Evolutionary conservation across 53 echinoderm and acorn worm genomes (phyloP).

Genomic region (Crossaster papposus): DNA sequence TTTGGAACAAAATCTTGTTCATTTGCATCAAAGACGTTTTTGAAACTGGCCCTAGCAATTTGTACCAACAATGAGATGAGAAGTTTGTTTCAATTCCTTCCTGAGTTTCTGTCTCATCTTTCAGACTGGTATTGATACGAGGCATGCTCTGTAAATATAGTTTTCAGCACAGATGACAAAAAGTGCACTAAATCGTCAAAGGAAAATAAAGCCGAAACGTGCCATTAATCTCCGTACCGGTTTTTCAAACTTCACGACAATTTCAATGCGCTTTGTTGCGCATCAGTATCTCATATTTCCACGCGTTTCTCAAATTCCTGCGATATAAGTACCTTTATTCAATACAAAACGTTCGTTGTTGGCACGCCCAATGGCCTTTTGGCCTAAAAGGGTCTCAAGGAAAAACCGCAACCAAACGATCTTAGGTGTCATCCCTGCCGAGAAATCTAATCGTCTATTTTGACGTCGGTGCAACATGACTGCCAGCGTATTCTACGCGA

Average conservation of each 20-base stretch:
- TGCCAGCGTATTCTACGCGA: not conserved
- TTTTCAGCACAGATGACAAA: not conserved
- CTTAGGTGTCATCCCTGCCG: constrained; percentile 41
- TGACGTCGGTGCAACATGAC: constrained; percentile 2
- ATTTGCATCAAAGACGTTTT: too few species aligned
- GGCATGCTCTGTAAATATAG: not conserved
- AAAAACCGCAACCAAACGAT: not conserved
- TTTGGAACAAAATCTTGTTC: too few species aligned
- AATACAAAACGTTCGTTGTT: not conserved
- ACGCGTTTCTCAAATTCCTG: constrained; percentile 41
- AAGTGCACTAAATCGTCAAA: constrained; percentile 1
- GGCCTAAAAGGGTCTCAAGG: not conserved
- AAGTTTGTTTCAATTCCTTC: constrained; percentile 15
- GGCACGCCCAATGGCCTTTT: not conserved
- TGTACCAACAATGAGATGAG: constrained; percentile 6
- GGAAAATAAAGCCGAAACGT: not conserved
- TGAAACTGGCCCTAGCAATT: not conserved
- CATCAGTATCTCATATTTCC: constrained; percentile 42
- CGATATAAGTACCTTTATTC: not conserved
- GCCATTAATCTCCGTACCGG: too few species aligned
- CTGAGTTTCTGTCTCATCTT: constrained; percentile 33
- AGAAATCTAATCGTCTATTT: constrained; percentile 21
- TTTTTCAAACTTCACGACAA: constrained; percentile 11
- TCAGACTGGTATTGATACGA: not conserved
- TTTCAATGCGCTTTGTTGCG: constrained; percentile 29